Base-by-base conservation (phyloP, 2,888 invertebrate species). In the Drosophila pegasa region DNA sequence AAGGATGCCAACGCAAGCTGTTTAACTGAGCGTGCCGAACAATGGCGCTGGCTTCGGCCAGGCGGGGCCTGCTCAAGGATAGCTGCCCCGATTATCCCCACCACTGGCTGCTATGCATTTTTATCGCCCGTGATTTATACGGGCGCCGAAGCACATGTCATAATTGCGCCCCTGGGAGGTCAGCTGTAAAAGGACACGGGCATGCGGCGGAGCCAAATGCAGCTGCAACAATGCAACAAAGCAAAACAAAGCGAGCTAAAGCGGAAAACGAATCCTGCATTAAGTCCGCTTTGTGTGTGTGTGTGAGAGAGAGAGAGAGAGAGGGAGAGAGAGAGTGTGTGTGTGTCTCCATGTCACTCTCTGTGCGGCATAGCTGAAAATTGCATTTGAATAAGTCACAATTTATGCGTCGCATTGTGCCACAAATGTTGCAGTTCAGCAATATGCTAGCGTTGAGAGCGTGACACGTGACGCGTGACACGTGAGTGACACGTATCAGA, bases 151-250 rank as follows among this genome's bases (percentile, higher is more conserved):
- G 66, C 68, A 67, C 57, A 60, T 75, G 63, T 60, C 75, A 75
- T 80, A 86, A 86, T 80, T 82, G 75, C 66, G 56, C 77, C 52
- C 47, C 47, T 38, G 78, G 65, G 78, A 72, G 73, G 87, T 75
- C 71, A 74, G 61, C 72, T 61, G 75, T 37, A 56, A 70, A 75
- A 72, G 73, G 68, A 71, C 67, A 62, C 33, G 69, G 50, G 50
- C 55, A 67, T 62, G 61, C 40, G 58, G 50, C 58, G 41, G 38
- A 31, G 58, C 33, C 16, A 61, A 62, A 47, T 40, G 40, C 38
- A 62, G 16, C 54, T 60, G 50, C 25, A 25, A 25, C 25, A 43
- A 16, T 27, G 25, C 43, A 43, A 27, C 45, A 54, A 43, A 41
- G 25, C 40, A 52, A 47, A 33, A 38, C 40, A 9, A 43, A 51